phyloP scores from a whole-genome alignment of 2,797 vertebrate genomes.

The Craterocephalus amniculus region DNA sequence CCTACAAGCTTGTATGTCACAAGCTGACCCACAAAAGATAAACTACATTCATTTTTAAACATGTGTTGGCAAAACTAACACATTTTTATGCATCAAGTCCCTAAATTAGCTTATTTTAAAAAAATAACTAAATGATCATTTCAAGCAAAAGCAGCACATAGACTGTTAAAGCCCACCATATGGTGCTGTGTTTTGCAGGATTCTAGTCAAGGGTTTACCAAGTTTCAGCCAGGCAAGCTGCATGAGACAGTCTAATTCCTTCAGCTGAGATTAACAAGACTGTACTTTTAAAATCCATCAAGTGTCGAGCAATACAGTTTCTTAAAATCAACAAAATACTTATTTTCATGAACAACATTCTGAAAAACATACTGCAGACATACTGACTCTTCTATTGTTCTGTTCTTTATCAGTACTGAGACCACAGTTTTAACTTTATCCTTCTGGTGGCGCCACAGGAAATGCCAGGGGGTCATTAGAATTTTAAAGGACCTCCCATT shows the following conservation, averaged over 20 bases:
- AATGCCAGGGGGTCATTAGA: conserved; percentile 42
- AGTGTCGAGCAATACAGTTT: conserved; percentile 25
- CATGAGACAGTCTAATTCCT: conserved; percentile 62
- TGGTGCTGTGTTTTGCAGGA: conserved; percentile 35
- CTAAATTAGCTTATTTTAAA: neutral
- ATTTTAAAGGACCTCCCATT: conserved; percentile 13
- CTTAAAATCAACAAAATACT: conserved; percentile 25
- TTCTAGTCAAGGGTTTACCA: conserved; percentile 59
- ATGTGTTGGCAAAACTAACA: neutral
- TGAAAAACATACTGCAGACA: conserved; percentile 12
- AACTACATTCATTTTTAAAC: neutral
- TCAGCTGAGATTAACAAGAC: conserved; percentile 57
- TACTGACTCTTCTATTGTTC: conserved; percentile 9
- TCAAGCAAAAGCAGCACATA: neutral
- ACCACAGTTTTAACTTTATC: conserved; percentile 12
- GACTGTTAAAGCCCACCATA: conserved; percentile 18
- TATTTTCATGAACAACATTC: conserved; percentile 13
- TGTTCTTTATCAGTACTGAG: conserved; percentile 9
- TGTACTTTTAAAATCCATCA: conserved; percentile 29
- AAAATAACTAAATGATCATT: neutral
- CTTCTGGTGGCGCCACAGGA: conserved; percentile 23
- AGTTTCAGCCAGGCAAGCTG: conserved; percentile 42
- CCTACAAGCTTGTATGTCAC: neutral
- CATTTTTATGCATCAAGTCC: neutral
- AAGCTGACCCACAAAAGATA: neutral